phyloP scores from a whole-genome alignment of 2,888 invertebrate species.

The Oligia latruncula region DNA sequence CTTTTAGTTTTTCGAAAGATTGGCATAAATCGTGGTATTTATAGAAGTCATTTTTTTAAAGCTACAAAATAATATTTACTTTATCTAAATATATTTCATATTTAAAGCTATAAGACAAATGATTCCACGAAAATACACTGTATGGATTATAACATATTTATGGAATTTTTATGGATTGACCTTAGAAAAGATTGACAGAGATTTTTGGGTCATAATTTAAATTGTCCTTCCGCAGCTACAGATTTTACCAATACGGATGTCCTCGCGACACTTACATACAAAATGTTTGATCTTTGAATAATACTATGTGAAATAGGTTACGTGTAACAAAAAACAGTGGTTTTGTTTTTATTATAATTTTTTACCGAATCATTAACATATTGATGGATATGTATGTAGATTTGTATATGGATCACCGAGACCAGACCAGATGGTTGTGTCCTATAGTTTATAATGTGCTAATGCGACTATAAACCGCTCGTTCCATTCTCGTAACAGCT shows the following conservation, averaged over 20 bases:
- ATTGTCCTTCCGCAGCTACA: constrained; percentile 39
- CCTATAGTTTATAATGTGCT: constrained; percentile 59
- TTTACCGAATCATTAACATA: constrained; percentile 44
- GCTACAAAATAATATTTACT: not conserved
- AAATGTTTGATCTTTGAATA: constrained; percentile 60
- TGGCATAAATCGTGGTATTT: constrained; percentile 1
- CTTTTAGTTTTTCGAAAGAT: not conserved
- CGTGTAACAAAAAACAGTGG: constrained; percentile 37
- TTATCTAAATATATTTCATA: not conserved
- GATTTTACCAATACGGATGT: constrained; percentile 42
- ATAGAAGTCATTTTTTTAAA: not conserved
- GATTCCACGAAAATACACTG: not conserved
- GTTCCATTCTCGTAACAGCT: constrained; percentile 85
- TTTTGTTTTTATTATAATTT: constrained; percentile 33
- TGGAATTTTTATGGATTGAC: not conserved
- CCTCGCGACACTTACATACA: constrained; percentile 59
- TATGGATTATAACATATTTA: too few species aligned
- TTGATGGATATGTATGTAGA: constrained; percentile 57
- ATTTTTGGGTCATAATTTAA: constrained; percentile 35
- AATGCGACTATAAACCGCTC: constrained; percentile 74
- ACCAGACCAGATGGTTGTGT: constrained; percentile 32
- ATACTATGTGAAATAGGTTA: constrained; percentile 53
- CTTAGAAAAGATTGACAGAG: constrained; percentile 14
- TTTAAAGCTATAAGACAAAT: not conserved
- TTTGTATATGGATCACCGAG: constrained; percentile 47